phyloP scores from a whole-genome alignment of 2,797 vertebrate species.

The Eremophila alpestris region DNA sequence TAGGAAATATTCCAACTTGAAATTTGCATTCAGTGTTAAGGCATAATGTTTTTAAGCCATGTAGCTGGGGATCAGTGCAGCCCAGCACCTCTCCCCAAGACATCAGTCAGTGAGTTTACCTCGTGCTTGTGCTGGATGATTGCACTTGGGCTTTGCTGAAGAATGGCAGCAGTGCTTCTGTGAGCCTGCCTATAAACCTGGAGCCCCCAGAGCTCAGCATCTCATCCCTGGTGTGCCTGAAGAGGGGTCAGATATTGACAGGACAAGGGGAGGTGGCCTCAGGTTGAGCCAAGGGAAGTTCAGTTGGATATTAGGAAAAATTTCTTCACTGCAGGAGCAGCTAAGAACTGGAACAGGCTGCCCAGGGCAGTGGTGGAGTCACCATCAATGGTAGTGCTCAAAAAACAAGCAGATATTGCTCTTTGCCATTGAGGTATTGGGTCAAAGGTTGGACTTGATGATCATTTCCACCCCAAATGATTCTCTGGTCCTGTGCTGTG shows the following conservation, averaged over 20 bases:
- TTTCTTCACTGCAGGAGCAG: neutral
- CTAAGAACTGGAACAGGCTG: neutral
- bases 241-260: neutral
- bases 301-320: neutral
- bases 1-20: neutral
- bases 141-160: neutral
- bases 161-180: neutral
- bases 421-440: neutral
- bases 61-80: neutral
- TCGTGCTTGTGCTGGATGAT: rapidly evolving
- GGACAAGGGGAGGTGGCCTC: neutral
- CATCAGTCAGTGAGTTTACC: neutral
- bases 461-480: neutral
- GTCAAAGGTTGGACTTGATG: neutral
- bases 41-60: neutral
- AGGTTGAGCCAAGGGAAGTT: neutral
- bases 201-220: neutral
- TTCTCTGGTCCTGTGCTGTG: too few relatives aligned
- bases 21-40: neutral
- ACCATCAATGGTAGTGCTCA: neutral
- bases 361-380: neutral
- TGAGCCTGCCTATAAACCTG: neutral
- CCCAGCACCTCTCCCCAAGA: neutral
- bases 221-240: neutral
- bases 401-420: neutral